A percentile compares a stretch with the other conserved stretches of the same genome.
Conservation (phyloP, 2,797 vertebrate species). For the Enteromius fasciolatus region DNA sequence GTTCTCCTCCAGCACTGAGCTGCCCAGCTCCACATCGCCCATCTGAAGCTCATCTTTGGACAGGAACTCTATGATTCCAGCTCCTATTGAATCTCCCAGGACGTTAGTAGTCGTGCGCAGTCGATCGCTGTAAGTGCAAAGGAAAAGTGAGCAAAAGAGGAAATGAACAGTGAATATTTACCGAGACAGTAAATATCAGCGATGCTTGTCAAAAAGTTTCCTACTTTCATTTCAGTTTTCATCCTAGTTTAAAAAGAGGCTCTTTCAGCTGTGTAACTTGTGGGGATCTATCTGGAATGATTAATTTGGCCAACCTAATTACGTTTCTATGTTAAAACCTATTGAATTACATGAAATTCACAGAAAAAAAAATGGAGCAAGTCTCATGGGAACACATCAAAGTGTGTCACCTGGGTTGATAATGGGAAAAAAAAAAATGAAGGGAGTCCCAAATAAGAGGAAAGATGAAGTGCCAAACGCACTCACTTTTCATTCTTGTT, state of each 20-base stretch:
- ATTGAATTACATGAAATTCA: conserved; percentile 75
- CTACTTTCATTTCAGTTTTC: conserved; percentile 61
- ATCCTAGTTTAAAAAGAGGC: conserved; percentile 69
- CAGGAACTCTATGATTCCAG: conserved; percentile 95
- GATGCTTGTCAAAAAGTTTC: conserved; percentile 23
- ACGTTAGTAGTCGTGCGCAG: conserved; percentile 96
- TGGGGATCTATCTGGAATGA: conserved; percentile 81
- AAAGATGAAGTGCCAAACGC: conserved; percentile 39
- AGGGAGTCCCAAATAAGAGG: conserved; percentile 54
- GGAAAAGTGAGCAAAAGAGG: neutral
- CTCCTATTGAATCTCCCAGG: conserved; percentile 93
- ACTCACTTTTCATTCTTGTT: neutral
- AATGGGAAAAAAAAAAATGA: conserved; percentile 59
- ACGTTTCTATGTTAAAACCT: conserved; percentile 85
- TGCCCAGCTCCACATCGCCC: conserved; percentile 91
- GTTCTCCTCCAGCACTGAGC: conserved; percentile 94
- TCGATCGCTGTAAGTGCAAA: conserved; percentile 82
- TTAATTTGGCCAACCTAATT: conserved; percentile 87
- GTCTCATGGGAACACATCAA: conserved; percentile 70
- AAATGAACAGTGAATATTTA: neutral
- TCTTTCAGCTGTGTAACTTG: conserved; percentile 76
- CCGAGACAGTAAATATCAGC: neutral
- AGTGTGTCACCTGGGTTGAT: conserved; percentile 78
- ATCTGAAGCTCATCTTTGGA: conserved; percentile 90
- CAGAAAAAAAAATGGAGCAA: conserved; percentile 71